A percentile compares a stretch with the other conserved stretches of the same genome.
Conservation (phyloP, 2,113 vertebrate genomes). For the Pluvialis apricaria region DNA sequence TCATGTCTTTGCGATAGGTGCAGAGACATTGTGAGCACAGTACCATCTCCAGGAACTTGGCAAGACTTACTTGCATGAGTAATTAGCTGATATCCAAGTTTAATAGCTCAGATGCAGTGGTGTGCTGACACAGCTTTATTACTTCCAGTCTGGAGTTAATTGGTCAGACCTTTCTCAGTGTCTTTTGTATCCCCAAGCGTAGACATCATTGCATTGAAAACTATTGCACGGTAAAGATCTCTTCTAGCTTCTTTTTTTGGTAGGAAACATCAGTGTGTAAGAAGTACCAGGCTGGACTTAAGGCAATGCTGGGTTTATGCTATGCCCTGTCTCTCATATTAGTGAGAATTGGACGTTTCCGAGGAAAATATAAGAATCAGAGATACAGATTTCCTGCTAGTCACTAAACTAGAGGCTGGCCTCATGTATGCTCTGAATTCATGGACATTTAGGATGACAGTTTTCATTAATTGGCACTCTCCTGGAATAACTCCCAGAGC, state of each 20-base stretch:
- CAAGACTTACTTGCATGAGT: neutral
- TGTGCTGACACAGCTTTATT: neutral
- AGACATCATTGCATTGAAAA: neutral
- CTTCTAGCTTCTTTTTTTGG: neutral
- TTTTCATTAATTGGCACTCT: neutral
- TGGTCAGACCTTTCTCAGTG: neutral
- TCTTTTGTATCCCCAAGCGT: neutral
- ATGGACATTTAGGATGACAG: neutral
- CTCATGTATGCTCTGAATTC: neutral
- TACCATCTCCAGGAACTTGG: neutral
- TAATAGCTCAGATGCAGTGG: neutral
- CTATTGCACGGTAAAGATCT: neutral
- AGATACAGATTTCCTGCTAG: neutral
- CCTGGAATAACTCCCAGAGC: neutral
- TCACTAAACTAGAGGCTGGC: neutral
- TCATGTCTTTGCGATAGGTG: neutral
- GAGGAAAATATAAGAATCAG: neutral
- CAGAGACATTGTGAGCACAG: neutral
- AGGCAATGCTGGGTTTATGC: neutral
- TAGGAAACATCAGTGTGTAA: neutral
- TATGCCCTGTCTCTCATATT: neutral
- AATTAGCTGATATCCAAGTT: neutral
- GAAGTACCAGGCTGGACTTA: neutral
- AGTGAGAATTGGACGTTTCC: neutral
- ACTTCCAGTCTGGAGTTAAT: neutral